Percentiles rank a stretch among this genome's conserved stretches.
Evolutionary conservation across 2,888 invertebrate genomes (phyloP).

Genomic region (Flexamia atlantica): DNA sequence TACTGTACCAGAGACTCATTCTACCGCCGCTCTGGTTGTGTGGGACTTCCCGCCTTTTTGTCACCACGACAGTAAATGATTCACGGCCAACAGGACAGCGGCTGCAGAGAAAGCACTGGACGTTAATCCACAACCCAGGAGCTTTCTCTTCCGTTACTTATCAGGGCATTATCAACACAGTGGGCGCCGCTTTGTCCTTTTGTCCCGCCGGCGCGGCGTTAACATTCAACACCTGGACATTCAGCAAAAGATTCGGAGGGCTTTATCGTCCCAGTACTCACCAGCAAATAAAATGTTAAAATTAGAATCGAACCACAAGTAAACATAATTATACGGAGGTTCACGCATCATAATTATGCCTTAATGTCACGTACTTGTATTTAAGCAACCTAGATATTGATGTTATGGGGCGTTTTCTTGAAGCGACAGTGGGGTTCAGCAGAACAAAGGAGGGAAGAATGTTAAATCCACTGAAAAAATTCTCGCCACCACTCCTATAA

Average conservation of each 20-base stretch:
- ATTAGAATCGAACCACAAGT: too few species aligned
- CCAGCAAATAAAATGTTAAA: too few species aligned
- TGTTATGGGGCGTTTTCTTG: too few species aligned
- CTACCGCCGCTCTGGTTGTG: background rate
- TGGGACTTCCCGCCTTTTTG: constrained; percentile 10
- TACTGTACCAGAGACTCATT: background rate
- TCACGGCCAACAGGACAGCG: background rate
- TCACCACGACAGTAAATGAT: constrained; percentile 11
- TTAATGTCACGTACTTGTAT: too few species aligned
- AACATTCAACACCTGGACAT: background rate
- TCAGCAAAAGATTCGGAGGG: background rate
- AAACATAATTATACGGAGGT: too few species aligned
- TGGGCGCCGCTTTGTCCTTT: background rate
- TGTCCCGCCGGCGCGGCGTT: background rate
- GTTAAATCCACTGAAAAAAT: too few species aligned
- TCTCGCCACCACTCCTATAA: too few species aligned
- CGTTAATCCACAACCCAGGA: background rate
- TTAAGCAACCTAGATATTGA: too few species aligned
- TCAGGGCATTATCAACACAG: constrained; percentile 14
- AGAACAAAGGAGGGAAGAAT: too few species aligned
- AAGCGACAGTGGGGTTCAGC: too few species aligned
- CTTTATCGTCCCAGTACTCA: background rate
- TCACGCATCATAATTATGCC: too few species aligned
- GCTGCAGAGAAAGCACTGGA: constrained; percentile 20
- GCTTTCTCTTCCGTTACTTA: constrained; percentile 35